A percentile compares a stretch with the other conserved stretches of the same genome.
phyloP scores from a whole-genome alignment of 2,797 vertebrate species.

The Hyperoplus lanceolatus region DNA sequence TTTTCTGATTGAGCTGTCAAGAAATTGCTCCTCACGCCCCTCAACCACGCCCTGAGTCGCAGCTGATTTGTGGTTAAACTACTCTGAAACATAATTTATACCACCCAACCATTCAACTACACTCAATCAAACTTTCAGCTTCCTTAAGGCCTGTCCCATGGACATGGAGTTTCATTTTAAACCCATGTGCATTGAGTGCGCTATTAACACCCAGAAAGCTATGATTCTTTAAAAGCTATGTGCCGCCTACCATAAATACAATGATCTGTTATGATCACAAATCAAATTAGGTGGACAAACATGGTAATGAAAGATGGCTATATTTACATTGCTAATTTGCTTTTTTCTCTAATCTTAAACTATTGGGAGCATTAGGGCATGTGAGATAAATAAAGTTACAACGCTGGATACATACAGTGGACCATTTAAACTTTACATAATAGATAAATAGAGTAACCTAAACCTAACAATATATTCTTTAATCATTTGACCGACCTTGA shows the following conservation, averaged over 20 bases:
- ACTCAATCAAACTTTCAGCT: slow-evolving; percentile 30
- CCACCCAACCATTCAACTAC: slow-evolving; percentile 38
- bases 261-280: slow-evolving; percentile 3
- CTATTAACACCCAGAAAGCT: neutral
- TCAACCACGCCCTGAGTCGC: slow-evolving; percentile 54
- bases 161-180: slow-evolving; percentile 14
- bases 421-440: neutral
- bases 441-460: neutral
- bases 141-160: slow-evolving; percentile 7
- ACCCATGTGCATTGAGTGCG: neutral
- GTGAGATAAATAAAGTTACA: neutral
- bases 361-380: neutral
- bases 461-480: too few relatives aligned
- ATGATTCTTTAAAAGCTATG: neutral
- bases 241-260: slow-evolving; percentile 20
- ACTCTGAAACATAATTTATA: slow-evolving; percentile 42
- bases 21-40: slow-evolving; percentile 49
- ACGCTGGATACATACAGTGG: neutral
- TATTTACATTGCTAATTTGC: neutral
- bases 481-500: neutral
- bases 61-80: slow-evolving; percentile 57
- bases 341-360: neutral
- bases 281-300: slow-evolving; percentile 11
- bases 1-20: slow-evolving; percentile 61
- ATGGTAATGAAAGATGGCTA: neutral